phyloP scores from a whole-genome alignment of 2,888 invertebrate genomes.

The Polydrusus tereticollis region DNA sequence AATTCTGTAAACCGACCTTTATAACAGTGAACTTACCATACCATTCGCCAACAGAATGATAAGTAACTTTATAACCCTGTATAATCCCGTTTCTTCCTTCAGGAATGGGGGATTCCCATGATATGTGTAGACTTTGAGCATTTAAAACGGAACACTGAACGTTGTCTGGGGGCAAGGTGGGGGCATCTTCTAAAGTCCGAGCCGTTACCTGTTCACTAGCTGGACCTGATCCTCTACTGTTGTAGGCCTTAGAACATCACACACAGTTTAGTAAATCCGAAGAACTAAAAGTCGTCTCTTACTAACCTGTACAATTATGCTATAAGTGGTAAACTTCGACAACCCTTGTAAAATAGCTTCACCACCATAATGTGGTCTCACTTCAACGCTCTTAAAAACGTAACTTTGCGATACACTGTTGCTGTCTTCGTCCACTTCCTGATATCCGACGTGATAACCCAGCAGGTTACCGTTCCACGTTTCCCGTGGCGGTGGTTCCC shows the following conservation, averaged over 20 bases:
- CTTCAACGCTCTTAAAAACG: slow-evolving; percentile 83
- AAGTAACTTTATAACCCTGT: slow-evolving; percentile 87
- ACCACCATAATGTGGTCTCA: slow-evolving; percentile 79
- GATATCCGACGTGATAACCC: slow-evolving; percentile 90
- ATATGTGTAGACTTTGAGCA: slow-evolving; percentile 86
- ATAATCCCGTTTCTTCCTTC: slow-evolving; percentile 88
- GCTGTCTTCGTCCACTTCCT: slow-evolving; percentile 68
- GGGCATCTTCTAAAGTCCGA: slow-evolving; percentile 88
- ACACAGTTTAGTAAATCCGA: no score
- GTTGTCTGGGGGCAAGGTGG: slow-evolving; percentile 87
- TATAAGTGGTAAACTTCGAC: slow-evolving; percentile 84
- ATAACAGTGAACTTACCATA: slow-evolving; percentile 73
- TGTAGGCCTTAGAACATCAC: slow-evolving; percentile 78
- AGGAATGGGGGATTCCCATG: slow-evolving; percentile 86
- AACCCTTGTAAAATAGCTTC: slow-evolving; percentile 79
- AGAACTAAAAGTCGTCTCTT: no score
- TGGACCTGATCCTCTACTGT: slow-evolving; percentile 88
- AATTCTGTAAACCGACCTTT: neutral
- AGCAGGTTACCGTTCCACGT: slow-evolving; percentile 90
- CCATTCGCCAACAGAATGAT: slow-evolving; percentile 83
- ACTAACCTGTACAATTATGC: slow-evolving; percentile 81
- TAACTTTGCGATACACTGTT: slow-evolving; percentile 69
- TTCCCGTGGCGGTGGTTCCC: slow-evolving; percentile 89
- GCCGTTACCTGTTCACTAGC: slow-evolving; percentile 84
- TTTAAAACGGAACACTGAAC: slow-evolving; percentile 85